These are phyloP conservation scores for Drosophila virilis DNA, from an alignment of 1,140 invertebrate genomes.

Conservation along the genomic window DNA sequence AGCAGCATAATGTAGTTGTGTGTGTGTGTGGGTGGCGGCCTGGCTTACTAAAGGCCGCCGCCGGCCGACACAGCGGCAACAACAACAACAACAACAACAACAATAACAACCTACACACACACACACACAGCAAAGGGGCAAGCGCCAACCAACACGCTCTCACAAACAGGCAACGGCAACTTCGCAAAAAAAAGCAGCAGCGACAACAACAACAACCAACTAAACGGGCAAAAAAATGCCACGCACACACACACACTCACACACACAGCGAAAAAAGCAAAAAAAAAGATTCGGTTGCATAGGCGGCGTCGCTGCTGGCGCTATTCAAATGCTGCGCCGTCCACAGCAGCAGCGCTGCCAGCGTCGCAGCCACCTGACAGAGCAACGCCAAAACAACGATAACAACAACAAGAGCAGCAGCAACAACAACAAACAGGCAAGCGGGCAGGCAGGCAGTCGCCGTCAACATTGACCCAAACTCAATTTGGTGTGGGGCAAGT, in stretches of 20 bases:
- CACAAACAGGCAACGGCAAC: conserved; percentile 53
- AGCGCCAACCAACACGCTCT: conserved; percentile 44
- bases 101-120: conserved; percentile 49
- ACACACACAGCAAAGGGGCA: conserved; percentile 44
- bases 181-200: conserved; percentile 59
- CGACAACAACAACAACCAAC: conserved; percentile 66
- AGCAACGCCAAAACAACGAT: conserved; percentile 62
- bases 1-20: conserved; percentile 43
- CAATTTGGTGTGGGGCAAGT: conserved; percentile 52
- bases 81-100: conserved; percentile 50
- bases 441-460: conserved; percentile 31
- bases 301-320: conserved; percentile 74
- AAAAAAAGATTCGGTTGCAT: conserved; percentile 77
- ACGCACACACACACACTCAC: conserved; percentile 48
- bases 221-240: conserved; percentile 68
- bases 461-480: conserved; percentile 81
- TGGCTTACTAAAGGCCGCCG: conserved; percentile 78
- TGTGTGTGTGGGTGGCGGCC: conserved; percentile 51
- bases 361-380: conserved; percentile 73
- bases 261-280: conserved; percentile 46
- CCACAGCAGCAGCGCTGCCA: conserved; percentile 30
- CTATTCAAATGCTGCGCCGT: conserved; percentile 76
- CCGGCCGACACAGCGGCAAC: conserved; percentile 63
- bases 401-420: conserved; percentile 45
- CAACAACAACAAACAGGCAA: conserved; percentile 32